Conservation (phyloP, 2,797 vertebrate species). For the Mycteria americana region DNA sequence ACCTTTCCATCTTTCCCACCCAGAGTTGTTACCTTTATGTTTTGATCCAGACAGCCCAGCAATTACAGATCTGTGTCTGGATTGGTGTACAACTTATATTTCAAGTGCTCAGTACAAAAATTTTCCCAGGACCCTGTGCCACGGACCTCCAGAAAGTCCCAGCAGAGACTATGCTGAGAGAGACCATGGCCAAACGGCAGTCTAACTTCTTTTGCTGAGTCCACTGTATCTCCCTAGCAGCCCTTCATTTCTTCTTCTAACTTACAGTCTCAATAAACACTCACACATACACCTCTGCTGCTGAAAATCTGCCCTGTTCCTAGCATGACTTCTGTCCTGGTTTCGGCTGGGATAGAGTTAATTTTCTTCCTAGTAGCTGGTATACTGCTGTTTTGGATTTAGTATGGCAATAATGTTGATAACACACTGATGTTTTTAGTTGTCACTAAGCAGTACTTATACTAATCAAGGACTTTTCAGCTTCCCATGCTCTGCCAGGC, state of each 20-base stretch:
- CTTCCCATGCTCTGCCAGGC: too few species aligned
- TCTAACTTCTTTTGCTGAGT: background rate
- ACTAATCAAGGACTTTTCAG: too few species aligned
- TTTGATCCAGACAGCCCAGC: background rate
- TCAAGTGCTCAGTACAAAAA: background rate
- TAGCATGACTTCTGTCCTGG: background rate
- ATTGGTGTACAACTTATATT: background rate
- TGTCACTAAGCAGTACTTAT: too few species aligned
- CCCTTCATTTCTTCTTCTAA: background rate
- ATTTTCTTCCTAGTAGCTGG: too few species aligned
- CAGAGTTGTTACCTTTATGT: background rate
- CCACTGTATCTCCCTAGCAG: background rate
- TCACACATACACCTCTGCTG: background rate
- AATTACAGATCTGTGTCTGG: background rate
- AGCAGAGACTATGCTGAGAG: too few species aligned
- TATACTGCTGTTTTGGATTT: too few species aligned
- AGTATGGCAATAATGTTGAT: too few species aligned
- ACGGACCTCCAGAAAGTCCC: background rate
- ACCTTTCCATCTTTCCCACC: background rate
- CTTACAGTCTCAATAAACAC: background rate
- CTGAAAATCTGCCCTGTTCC: background rate
- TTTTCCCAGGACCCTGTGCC: background rate
- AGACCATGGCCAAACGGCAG: background rate
- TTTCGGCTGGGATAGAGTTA: too few species aligned
- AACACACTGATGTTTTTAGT: too few species aligned